Evolutionary conservation across 2,797 vertebrate genomes (phyloP).

Genomic region (Pteropus rufus): DNA sequence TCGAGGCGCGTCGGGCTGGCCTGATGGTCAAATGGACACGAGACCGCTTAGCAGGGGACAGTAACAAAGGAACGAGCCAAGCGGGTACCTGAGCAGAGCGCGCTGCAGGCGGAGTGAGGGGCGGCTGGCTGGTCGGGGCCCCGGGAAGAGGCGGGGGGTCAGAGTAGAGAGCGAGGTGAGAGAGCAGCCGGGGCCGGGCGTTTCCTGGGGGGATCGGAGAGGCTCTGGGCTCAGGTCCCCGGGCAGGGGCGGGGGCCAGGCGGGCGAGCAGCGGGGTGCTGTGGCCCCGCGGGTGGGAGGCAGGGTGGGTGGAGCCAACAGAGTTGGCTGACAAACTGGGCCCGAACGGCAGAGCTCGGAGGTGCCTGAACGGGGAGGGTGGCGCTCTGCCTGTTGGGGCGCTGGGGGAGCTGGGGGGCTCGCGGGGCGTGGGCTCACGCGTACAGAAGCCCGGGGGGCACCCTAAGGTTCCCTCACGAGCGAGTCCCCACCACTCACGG

Average conservation of each 20-base stretch:
- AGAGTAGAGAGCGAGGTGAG: background rate
- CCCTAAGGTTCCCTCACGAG: accelerated
- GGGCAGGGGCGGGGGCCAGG: too few species aligned
- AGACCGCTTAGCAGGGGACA: background rate
- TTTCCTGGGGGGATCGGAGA: too few species aligned
- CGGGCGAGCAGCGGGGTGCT: accelerated
- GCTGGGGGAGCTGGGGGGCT: too few species aligned
- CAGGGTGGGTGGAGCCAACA: accelerated
- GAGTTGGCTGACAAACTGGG: background rate
- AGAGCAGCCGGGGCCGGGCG: too few species aligned
- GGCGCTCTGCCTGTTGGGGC: accelerated
- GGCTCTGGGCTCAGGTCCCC: too few species aligned
- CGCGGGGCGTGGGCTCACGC: background rate
- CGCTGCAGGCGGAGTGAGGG: accelerated
- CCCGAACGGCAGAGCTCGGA: background rate
- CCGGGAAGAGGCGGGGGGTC: background rate
- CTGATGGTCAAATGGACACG: background rate
- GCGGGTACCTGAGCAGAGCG: background rate
- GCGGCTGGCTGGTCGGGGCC: accelerated
- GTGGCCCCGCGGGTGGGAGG: background rate
- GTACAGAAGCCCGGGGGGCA: accelerated
- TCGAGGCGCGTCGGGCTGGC: background rate
- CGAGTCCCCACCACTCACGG: background rate
- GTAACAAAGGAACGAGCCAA: accelerated
- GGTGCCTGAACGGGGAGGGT: accelerated